Evolutionary conservation across 1,140 invertebrate species (phyloP).

Genomic region (Drosophila punjabiensis): DNA sequence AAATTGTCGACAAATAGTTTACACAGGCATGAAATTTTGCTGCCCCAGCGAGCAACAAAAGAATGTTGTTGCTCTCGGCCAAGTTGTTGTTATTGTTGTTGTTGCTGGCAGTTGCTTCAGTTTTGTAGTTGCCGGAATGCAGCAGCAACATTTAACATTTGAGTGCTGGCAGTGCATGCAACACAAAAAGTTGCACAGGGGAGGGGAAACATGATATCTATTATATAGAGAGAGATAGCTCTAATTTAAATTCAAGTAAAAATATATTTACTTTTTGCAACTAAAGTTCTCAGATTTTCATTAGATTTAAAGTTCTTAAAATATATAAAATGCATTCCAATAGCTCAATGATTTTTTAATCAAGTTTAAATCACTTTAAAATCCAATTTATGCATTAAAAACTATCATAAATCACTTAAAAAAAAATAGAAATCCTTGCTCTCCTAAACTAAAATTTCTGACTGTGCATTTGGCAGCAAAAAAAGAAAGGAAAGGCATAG

Average conservation of each 20-base stretch:
- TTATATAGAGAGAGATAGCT: neutral
- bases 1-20: slow-evolving; percentile 85
- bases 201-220: neutral
- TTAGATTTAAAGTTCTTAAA: too few relatives aligned
- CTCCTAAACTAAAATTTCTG: neutral
- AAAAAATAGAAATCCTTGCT: neutral
- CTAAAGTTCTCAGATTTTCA: neutral
- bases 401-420: neutral
- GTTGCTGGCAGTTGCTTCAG: slow-evolving; percentile 47
- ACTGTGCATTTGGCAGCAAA: slow-evolving; percentile 20
- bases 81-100: slow-evolving; percentile 52
- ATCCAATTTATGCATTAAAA: neutral
- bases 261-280: neutral
- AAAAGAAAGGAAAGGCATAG: slow-evolving; percentile 22
- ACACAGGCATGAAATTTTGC: slow-evolving; percentile 83
- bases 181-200: slow-evolving; percentile 39
- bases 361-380: too few relatives aligned
- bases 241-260: neutral
- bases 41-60: slow-evolving; percentile 53
- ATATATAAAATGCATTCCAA: neutral
- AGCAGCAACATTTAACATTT: slow-evolving; percentile 37
- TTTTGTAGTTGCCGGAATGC: slow-evolving; percentile 56
- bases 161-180: slow-evolving; percentile 56
- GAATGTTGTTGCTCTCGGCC: slow-evolving; percentile 71
- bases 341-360: neutral